A percentile compares a stretch with the other conserved stretches of the same genome.
Conservation (phyloP, 2,888 invertebrate genomes). For the Erannis defoliaria region DNA sequence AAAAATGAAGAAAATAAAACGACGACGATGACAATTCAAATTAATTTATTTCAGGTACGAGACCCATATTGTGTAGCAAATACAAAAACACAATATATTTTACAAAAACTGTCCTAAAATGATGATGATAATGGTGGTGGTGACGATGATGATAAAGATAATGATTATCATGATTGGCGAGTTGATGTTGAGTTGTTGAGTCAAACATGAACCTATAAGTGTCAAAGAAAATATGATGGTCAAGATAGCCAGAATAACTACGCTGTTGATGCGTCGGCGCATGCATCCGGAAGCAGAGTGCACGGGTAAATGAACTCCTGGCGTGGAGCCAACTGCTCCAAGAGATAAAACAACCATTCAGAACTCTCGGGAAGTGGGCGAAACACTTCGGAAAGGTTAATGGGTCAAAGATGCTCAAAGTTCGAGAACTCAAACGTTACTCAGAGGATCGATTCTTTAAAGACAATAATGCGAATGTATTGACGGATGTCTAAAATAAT, state of each 20-base stretch:
- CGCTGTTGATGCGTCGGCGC: conserved; percentile 41
- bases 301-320: conserved; percentile 69
- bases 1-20: too few species aligned
- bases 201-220: too few species aligned
- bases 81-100: too few species aligned
- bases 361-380: conserved; percentile 17
- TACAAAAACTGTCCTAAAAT: too few species aligned
- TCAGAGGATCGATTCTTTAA: not conserved
- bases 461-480: not conserved
- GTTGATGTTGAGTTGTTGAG: too few species aligned
- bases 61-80: too few species aligned
- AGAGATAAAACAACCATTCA: conserved; percentile 26
- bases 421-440: not conserved
- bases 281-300: conserved; percentile 65
- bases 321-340: conserved; percentile 60
- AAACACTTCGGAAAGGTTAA: conserved; percentile 20
- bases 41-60: too few species aligned
- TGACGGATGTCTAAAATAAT: not conserved
- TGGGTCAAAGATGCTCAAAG: conserved; percentile 6
- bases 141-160: too few species aligned
- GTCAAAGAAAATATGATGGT: not conserved
- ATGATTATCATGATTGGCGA: too few species aligned
- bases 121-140: too few species aligned
- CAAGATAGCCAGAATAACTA: conserved; percentile 53
- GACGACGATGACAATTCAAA: too few species aligned